Conservation (phyloP, 2,888 invertebrate genomes). For the Apamea crenata region DNA sequence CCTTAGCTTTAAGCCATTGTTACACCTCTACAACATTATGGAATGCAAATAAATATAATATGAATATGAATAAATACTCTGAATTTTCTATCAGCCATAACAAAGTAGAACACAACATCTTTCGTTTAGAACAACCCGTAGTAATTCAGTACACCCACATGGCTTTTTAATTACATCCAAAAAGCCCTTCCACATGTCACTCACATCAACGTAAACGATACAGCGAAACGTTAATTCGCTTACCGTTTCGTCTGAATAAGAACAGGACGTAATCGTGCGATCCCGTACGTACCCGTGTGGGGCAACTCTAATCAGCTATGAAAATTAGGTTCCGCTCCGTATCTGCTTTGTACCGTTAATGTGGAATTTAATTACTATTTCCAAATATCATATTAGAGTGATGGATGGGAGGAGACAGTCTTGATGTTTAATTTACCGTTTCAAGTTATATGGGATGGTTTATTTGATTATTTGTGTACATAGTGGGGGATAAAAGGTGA, state of each 20-base stretch:
- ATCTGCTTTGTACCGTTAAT: constrained; percentile 88
- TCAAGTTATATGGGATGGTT: constrained; percentile 55
- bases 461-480: constrained; percentile 60
- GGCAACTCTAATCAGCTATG: constrained; percentile 90
- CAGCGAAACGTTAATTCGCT: constrained; percentile 60
- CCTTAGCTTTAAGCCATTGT: too few species aligned
- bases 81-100: neutral
- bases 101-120: neutral
- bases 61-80: too few species aligned
- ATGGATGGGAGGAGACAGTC: constrained; percentile 79
- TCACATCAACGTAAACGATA: constrained; percentile 54
- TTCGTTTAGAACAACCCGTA: neutral
- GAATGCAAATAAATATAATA: too few species aligned
- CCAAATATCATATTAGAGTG: constrained; percentile 83
- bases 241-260: constrained; percentile 59
- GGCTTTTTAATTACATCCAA: constrained; percentile 52
- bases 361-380: constrained; percentile 90
- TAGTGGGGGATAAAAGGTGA: constrained; percentile 23
- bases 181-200: constrained; percentile 57
- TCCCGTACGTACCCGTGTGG: constrained; percentile 86
- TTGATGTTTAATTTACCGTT: constrained; percentile 82
- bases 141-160: constrained; percentile 7
- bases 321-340: constrained; percentile 89
- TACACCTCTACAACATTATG: too few species aligned
- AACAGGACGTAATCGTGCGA: constrained; percentile 78